These are phyloP conservation scores for Geodia barretti DNA, from an alignment of 37 sponge, comb jelly and placozoan species.

Conservation along the genomic window DNA sequence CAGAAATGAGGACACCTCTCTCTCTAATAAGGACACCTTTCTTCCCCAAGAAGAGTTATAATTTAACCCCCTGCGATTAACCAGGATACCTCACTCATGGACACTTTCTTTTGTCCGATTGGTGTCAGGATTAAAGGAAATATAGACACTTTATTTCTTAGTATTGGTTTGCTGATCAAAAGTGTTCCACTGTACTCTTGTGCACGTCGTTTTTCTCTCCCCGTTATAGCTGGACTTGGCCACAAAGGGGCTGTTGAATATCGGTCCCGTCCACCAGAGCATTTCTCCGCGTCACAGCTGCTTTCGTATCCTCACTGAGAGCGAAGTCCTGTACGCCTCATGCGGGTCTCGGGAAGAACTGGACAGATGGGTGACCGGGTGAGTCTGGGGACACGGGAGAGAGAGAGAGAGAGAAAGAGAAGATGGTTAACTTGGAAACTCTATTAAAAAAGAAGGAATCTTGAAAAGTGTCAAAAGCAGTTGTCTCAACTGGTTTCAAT, in stretches of 20 bases:
- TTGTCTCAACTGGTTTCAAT: no score
- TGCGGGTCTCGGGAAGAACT: constrained; percentile 76
- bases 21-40: no score
- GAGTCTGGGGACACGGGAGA: constrained; percentile 1
- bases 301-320: constrained; percentile 72
- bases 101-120: no score
- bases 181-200: not conserved
- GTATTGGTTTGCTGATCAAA: not conserved
- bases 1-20: no score
- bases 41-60: no score
- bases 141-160: not conserved
- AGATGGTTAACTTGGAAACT: no score
- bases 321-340: constrained; percentile 59
- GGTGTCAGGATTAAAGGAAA: no score
- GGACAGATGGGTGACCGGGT: constrained; percentile 78
- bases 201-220: not conserved
- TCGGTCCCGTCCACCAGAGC: constrained; percentile 70
- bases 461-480: no score
- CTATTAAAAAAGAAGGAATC: no score
- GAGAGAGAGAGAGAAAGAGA: not conserved
- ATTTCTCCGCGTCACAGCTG: constrained; percentile 80
- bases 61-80: no score
- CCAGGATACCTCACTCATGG: no score
- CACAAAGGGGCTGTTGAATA: constrained; percentile 57
- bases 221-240: constrained; percentile 67